Evolutionary conservation across 2,888 invertebrate genomes (phyloP).

Genomic region (Eilema griseolum): DNA sequence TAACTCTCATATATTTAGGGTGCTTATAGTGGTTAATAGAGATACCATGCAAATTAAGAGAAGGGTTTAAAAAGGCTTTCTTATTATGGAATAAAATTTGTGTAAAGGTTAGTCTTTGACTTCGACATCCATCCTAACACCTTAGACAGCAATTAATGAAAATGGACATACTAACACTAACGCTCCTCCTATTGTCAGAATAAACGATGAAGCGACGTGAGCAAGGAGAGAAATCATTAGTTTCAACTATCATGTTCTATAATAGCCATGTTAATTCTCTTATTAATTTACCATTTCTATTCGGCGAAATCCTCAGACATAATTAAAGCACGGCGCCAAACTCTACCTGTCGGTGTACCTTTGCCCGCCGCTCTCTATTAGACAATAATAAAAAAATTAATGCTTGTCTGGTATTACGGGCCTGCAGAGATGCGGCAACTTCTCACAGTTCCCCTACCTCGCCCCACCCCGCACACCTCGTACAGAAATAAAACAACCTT

Average conservation of each 20-base stretch:
- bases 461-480: slow-evolving; percentile 56
- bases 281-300: slow-evolving; percentile 70
- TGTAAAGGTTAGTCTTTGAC: too few species aligned
- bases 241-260: slow-evolving; percentile 29
- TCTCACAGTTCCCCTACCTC: slow-evolving; percentile 77
- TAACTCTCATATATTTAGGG: too few species aligned
- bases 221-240: slow-evolving; percentile 11
- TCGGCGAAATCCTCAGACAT: slow-evolving; percentile 74
- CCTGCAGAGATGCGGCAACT: slow-evolving; percentile 76
- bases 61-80: too few species aligned
- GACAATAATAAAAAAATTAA: slow-evolving; percentile 85
- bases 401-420: slow-evolving; percentile 67
- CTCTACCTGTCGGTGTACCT: slow-evolving; percentile 82
- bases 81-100: too few species aligned
- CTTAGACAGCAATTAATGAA: background rate
- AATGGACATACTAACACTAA: background rate
- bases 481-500: slow-evolving; percentile 83
- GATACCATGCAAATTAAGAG: too few species aligned
- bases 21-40: too few species aligned
- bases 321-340: slow-evolving; percentile 84
- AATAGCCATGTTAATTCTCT: slow-evolving; percentile 58
- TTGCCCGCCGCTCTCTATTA: slow-evolving; percentile 81
- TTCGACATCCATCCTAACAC: background rate
- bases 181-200: background rate
- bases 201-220: background rate